Conservation (phyloP, 2,888 invertebrate species). For the Entomobrya multifasciata region DNA sequence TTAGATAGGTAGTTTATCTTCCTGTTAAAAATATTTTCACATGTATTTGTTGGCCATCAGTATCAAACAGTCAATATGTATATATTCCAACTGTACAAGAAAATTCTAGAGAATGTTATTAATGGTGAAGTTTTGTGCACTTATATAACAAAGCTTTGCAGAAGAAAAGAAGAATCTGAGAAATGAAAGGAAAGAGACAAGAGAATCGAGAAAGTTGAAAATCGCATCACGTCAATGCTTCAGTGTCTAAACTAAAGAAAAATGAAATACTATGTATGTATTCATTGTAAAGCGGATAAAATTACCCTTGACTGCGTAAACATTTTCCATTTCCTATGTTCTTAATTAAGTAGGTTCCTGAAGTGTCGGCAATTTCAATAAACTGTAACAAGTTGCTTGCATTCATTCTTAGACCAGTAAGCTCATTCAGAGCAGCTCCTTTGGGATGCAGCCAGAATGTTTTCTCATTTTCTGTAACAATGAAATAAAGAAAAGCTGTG, state of each 20-base stretch:
- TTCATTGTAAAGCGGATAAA: background rate
- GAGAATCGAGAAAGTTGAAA: background rate
- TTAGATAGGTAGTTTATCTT: too few species aligned
- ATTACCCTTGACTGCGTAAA: conserved; percentile 60
- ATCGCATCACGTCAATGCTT: too few species aligned
- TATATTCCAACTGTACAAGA: too few species aligned
- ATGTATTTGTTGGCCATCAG: too few species aligned
- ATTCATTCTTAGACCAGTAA: conserved; percentile 61
- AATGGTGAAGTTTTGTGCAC: too few species aligned
- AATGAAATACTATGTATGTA: background rate
- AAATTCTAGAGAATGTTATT: too few species aligned
- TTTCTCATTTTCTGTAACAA: conserved; percentile 38
- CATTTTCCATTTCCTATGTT: conserved; percentile 57
- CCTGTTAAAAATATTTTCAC: too few species aligned
- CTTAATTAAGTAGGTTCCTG: conserved; percentile 65
- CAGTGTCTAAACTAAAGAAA: background rate
- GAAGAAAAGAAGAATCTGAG: background rate
- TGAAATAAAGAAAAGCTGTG: background rate
- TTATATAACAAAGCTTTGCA: background rate
- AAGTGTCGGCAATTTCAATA: conserved; percentile 53
- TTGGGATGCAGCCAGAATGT: conserved; percentile 65
- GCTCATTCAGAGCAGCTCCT: conserved; percentile 55
- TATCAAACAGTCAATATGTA: too few species aligned
- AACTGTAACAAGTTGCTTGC: conserved; percentile 52
- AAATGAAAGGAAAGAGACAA: background rate